Evolutionary conservation across 2,888 invertebrate species (phyloP).

Genomic region (Dione vanillae): DNA sequence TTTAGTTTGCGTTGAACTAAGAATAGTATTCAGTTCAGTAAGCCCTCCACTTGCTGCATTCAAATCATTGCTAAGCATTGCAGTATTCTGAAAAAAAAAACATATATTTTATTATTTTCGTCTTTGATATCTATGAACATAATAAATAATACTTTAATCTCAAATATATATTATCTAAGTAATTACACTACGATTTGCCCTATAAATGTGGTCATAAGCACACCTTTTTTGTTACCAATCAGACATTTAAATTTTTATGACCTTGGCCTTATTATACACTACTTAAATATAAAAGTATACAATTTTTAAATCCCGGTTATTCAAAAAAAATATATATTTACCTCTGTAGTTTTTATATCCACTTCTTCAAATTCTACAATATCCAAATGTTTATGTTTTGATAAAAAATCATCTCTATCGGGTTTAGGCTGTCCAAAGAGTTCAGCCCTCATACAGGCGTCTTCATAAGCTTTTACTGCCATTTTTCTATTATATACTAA

Average conservation of each 20-base stretch:
- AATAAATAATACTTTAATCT: too few species aligned
- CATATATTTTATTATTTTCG: background rate
- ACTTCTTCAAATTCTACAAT: conserved; percentile 83
- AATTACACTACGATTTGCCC: too few species aligned
- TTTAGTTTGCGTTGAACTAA: conserved; percentile 93
- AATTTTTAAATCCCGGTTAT: too few species aligned
- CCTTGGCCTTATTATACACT: conserved; percentile 2
- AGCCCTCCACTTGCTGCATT: conserved; percentile 89
- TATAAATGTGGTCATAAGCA: too few species aligned
- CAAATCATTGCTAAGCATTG: conserved; percentile 85
- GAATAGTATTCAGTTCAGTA: conserved; percentile 91
- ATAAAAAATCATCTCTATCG: conserved; percentile 86
- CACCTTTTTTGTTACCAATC: too few species aligned
- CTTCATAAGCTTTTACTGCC: conserved; percentile 88
- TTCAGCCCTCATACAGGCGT: conserved; percentile 91
- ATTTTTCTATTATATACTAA: conserved; percentile 60
- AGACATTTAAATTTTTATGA: background rate
- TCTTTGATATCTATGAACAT: background rate
- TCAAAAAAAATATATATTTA: conserved; percentile 41
- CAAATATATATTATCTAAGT: too few species aligned
- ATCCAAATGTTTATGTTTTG: conserved; percentile 80
- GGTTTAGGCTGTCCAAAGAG: conserved; percentile 89
- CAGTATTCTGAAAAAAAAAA: conserved; percentile 66
- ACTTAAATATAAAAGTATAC: too few species aligned
- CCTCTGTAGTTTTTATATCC: conserved; percentile 75